phyloP scores from a whole-genome alignment of 2,797 vertebrate genomes.

The Hirundo rustica region DNA sequence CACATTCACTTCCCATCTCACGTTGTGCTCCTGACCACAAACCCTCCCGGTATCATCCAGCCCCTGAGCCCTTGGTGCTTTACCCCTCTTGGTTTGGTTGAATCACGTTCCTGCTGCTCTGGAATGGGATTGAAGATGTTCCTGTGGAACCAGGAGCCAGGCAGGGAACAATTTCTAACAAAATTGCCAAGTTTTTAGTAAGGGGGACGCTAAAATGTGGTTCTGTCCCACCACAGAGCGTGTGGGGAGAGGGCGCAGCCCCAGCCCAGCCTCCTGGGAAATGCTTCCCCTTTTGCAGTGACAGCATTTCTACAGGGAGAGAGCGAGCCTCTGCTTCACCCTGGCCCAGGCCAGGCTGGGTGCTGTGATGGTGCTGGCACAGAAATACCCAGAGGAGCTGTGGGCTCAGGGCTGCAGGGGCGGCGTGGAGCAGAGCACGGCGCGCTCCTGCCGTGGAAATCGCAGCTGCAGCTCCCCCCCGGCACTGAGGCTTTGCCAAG shows the following conservation, averaged over 20 bases:
- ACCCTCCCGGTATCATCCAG: background rate
- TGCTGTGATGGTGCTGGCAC: fast-evolving
- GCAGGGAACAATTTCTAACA: background rate
- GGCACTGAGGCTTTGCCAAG: background rate
- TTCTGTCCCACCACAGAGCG: fast-evolving
- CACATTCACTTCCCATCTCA: background rate
- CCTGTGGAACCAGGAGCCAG: background rate
- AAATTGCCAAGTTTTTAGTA: background rate
- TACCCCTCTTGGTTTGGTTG: background rate
- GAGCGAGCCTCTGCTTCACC: background rate
- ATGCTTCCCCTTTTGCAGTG: background rate
- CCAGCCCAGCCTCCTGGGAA: background rate
- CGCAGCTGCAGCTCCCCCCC: background rate
- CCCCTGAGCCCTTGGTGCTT: background rate
- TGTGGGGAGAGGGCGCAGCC: background rate
- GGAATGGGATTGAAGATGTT: background rate
- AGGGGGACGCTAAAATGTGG: fast-evolving
- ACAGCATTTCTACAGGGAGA: fast-evolving
- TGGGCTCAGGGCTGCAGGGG: fast-evolving
- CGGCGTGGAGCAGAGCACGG: background rate
- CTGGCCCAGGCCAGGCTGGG: fast-evolving
- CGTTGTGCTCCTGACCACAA: background rate
- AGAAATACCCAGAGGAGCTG: fast-evolving
- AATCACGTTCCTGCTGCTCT: background rate
- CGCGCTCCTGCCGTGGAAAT: background rate